Evolutionary conservation across 1,140 invertebrate species (phyloP).

Genomic region (Drosophila bocqueti): DNA sequence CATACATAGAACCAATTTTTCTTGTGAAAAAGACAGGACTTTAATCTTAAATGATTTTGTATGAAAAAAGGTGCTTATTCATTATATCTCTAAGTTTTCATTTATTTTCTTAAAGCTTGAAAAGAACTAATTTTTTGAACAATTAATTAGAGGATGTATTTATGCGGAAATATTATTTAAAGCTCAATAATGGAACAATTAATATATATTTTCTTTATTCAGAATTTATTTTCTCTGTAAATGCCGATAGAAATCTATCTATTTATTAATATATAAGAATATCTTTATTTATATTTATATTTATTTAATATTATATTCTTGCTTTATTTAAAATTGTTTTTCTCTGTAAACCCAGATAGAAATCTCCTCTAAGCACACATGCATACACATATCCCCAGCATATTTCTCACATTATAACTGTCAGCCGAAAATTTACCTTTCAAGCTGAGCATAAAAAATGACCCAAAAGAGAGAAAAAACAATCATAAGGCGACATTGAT

Average conservation of each 20-base stretch:
- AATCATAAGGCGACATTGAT: constrained; percentile 61
- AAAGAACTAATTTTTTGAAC: too few relatives aligned
- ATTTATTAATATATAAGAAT: too few relatives aligned
- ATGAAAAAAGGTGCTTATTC: too few relatives aligned
- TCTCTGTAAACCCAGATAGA: constrained; percentile 26
- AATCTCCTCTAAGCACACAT: constrained; percentile 16
- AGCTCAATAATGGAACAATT: too few relatives aligned
- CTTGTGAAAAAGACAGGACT: too few relatives aligned
- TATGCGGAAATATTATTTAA: too few relatives aligned
- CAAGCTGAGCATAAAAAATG: constrained; percentile 53
- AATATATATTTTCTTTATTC: too few relatives aligned
- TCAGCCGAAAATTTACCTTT: constrained; percentile 57
- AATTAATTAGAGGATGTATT: too few relatives aligned
- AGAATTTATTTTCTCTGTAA: too few relatives aligned
- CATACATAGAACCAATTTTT: not conserved
- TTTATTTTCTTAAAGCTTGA: not conserved
- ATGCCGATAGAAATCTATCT: too few relatives aligned
- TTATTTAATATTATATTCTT: too few relatives aligned
- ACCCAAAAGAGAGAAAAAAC: constrained; percentile 34
- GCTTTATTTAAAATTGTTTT: not conserved
- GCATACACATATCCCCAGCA: constrained; percentile 22
- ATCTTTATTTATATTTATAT: too few relatives aligned
- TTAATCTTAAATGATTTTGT: not conserved
- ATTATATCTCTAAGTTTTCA: not conserved
- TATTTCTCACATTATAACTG: constrained; percentile 70